Base-by-base conservation (phyloP, 2,797 vertebrate species). In the Coluber constrictor region DNA sequence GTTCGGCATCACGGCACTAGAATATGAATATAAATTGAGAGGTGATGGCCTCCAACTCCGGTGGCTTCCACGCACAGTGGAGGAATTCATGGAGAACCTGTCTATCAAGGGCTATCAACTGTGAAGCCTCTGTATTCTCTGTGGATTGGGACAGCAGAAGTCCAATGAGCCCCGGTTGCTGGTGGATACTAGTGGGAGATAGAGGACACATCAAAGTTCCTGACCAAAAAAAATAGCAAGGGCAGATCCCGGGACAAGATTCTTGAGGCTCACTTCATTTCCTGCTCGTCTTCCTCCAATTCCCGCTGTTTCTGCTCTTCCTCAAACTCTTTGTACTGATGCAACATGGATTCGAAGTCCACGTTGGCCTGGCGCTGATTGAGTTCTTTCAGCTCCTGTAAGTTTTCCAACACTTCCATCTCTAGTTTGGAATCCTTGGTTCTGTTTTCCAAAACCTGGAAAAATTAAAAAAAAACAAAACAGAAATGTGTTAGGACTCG, bases 351-450 rank as follows among this genome's bases (percentile, higher is more conserved):
- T 97, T 99, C 99, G 0, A 99, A 99, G 95, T 99, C 99, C 95
- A 99, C 99, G 0, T 97, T 98, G 1, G 99, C 99, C 98, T 99
- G 99, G 6, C 98, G 98, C 97, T 99, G 99, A 97, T 99, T 99
- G 87, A 99, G 97, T 90, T 99, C 99, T 96, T 99, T 99, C 95
- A 99, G 97, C 96, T 99, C 99, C 97, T 99, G 99, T 54, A 99
- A 98, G 96, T 99, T 99, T 97, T 99, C 99, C 97, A 99, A 96
- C 23, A 99, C 98, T 95, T 99, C 99, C 99, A 99, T 99, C 96
- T 99, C 99, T 97, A 99, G 97, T 96, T 99, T 99, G 5, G 99
- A 99, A 96, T 99, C 99, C 92, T 99, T 99, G 20, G 99, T 99
- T 57, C 99, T 97, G 96, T 99, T 99, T 97, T 99, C 99, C 95